Evolutionary conservation across 2,888 invertebrate species (phyloP).

Genomic region (Marasmarcha lunaedactyla): DNA sequence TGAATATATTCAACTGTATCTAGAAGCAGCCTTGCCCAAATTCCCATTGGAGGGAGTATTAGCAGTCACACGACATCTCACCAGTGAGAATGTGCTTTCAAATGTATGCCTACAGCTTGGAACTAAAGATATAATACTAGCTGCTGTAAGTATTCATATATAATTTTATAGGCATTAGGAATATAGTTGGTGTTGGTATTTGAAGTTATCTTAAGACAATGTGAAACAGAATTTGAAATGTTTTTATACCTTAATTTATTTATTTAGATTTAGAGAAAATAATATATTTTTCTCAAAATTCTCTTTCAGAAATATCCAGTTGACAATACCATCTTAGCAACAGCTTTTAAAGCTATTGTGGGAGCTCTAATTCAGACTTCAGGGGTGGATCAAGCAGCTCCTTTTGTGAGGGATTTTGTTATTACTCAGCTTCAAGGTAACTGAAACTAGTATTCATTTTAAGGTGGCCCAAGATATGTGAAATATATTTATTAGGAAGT

Average conservation of each 20-base stretch:
- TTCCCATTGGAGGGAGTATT: slow-evolving; percentile 83
- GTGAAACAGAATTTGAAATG: no score
- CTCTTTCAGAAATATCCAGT: slow-evolving; percentile 79
- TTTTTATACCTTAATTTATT: no score
- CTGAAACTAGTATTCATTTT: no score
- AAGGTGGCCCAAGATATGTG: not conserved
- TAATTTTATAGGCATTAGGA: slow-evolving; percentile 1
- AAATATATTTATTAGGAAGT: no score
- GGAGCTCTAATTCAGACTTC: slow-evolving; percentile 79
- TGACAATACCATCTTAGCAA: slow-evolving; percentile 72
- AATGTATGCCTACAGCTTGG: slow-evolving; percentile 82
- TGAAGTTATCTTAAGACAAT: slow-evolving; percentile 1
- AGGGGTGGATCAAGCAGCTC: slow-evolving; percentile 73
- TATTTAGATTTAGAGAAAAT: no score
- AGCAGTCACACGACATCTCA: slow-evolving; percentile 74
- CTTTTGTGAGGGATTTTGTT: slow-evolving; percentile 89
- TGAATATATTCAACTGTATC: slow-evolving; percentile 74
- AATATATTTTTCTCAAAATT: no score
- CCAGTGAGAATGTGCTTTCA: slow-evolving; percentile 75
- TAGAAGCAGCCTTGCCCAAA: slow-evolving; percentile 77
- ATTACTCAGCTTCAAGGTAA: slow-evolving; percentile 82
- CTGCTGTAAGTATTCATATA: slow-evolving; percentile 70
- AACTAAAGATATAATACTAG: slow-evolving; percentile 83
- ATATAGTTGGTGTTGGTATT: slow-evolving; percentile 2
- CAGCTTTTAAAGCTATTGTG: slow-evolving; percentile 84